Base-by-base conservation (phyloP, 2,888 invertebrate species). In the Oxyscelio sp. region DNA sequence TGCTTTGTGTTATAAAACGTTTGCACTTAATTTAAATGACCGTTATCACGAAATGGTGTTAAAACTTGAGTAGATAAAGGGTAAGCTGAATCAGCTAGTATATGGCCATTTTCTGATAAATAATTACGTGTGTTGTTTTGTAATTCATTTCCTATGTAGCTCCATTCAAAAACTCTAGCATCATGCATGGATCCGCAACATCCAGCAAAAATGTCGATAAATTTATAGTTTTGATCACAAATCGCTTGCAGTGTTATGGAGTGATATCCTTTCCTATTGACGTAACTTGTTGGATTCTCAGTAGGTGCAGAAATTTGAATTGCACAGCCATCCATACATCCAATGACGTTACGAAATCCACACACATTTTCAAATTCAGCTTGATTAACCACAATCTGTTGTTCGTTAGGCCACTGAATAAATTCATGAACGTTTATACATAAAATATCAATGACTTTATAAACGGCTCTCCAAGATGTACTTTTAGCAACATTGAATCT, bases 101-200 rank as follows among this genome's bases (percentile, higher is more conserved):
- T 22, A 31, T 74, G 74, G 0, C 19, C 38, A 31, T 54, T n/a
- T 13, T 63, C 17, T 3, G 63, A 48, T 15, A 75, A 13, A 52
- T 78, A 78, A 1, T 19, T 15, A 21, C 15, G 3, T 1, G 13
- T 13, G 2, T 52, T 27, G 6, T n/a, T 13, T 0, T 68, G 15
- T 13, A 34, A 40, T 45, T 52, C 19, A 22, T 38, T 22, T 45
- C 24, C 13, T 13, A 63, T 31, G 40, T 19, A 56, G 22, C 82
- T 77, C 13, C 70, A 19, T 2, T 43, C 15, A 75, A 75, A 78
- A 4, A 83, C 68, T 15, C 66, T 48, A 11, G 83, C 73, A 61
- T 83, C 83, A 45, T 66, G 66, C 17, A 83, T 59, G 21, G 52
- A 65, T 11, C 85, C 74, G 27, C 65, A 70, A 17, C 27, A 71